Conservation (phyloP, 2,113 vertebrate species). For the Anser cygnoides region DNA sequence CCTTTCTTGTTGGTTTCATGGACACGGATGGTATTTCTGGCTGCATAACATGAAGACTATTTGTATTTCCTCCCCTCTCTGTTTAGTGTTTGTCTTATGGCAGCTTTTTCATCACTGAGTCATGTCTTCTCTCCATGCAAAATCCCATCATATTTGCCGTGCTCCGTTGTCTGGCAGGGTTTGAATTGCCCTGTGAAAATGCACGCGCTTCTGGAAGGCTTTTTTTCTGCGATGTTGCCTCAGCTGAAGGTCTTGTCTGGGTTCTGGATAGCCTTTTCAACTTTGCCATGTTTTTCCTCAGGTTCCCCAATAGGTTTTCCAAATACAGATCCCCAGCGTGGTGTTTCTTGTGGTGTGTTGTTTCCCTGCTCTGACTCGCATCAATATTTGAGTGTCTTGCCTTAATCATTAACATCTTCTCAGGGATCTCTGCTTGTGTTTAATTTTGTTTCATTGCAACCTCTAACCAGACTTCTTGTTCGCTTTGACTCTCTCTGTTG, state of each 20-base stretch:
- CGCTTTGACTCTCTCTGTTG: neutral
- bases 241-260: neutral
- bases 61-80: neutral
- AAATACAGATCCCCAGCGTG: neutral
- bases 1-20: neutral
- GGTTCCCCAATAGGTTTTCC: neutral
- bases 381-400: neutral
- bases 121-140: neutral
- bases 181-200: neutral
- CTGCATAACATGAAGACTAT: neutral
- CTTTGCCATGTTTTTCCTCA: neutral
- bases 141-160: neutral
- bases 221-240: neutral
- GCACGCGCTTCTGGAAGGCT: neutral
- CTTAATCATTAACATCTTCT: neutral
- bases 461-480: neutral
- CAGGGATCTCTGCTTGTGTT: neutral
- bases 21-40: neutral
- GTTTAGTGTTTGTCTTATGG: accelerated
- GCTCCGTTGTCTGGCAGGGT: neutral
- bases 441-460: neutral
- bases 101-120: neutral
- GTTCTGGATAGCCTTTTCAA: neutral
- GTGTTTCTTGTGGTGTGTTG: neutral
- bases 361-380: neutral